phyloP scores from a whole-genome alignment of 2,888 invertebrate species.

The Rapana venosa region DNA sequence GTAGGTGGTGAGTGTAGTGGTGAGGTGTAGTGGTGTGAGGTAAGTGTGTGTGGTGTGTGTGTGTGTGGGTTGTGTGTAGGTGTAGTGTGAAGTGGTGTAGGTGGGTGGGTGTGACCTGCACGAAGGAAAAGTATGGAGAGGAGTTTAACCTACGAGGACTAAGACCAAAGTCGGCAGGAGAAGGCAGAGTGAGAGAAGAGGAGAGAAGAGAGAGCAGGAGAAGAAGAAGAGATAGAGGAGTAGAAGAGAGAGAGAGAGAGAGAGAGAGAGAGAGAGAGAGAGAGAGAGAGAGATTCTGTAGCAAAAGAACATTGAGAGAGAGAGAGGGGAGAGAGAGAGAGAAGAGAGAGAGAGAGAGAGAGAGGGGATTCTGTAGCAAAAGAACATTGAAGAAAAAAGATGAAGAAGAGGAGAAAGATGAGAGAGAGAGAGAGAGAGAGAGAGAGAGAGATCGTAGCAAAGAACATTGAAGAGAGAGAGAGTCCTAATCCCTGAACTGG shows the following conservation, averaged over 20 bases:
- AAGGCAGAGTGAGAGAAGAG: background rate
- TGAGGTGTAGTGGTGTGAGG: background rate
- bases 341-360: background rate
- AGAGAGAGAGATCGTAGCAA: too few relatives aligned
- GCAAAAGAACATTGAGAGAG: background rate
- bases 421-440: too few relatives aligned
- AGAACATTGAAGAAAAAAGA: too few relatives aligned
- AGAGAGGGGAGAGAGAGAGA: too few relatives aligned
- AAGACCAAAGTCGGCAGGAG: background rate
- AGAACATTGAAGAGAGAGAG: too few relatives aligned
- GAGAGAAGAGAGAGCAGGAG: background rate
- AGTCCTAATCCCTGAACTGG: too few relatives aligned
- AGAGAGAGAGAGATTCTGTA: background rate
- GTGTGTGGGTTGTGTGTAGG: background rate
- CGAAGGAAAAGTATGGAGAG: background rate
- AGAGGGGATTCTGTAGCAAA: background rate
- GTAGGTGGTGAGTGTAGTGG: too few relatives aligned
- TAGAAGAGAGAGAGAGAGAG: background rate
- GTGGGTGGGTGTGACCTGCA: background rate
- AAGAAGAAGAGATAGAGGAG: background rate
- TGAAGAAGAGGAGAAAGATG: too few relatives aligned
- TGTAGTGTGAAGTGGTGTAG: background rate
- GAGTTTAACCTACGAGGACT: background rate
- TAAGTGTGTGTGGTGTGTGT: background rate
- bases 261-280: background rate